Evolutionary conservation across 37 sponge, comb jelly and placozoan genomes (phyloP).

Genomic region (Cliona cf. orientalis): DNA sequence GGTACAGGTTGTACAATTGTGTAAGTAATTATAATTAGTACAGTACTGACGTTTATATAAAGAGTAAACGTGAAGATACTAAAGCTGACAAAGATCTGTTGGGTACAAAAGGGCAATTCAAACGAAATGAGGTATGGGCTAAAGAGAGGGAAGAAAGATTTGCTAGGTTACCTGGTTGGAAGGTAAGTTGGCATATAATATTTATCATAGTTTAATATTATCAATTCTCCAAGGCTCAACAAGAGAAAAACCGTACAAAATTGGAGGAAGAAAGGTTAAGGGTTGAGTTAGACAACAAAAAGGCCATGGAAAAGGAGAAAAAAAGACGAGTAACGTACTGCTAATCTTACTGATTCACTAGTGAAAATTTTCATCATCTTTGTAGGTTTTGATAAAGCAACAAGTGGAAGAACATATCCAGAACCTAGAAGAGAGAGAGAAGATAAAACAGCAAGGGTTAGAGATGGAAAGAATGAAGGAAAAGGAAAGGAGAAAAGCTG

Average conservation of each 20-base stretch:
- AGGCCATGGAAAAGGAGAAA: slow-evolving; percentile 27
- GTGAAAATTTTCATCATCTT: not conserved
- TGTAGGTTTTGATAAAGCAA: not conserved
- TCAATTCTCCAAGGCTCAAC: not conserved
- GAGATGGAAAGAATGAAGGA: not conserved
- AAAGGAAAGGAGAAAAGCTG: not conserved
- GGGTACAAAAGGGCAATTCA: not conserved
- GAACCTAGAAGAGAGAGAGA: not conserved
- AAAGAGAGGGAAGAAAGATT: slow-evolving; percentile 54
- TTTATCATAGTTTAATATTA: not conserved
- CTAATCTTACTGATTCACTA: no score
- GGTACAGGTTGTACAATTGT: slow-evolving; percentile 9
- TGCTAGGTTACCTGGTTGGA: slow-evolving; percentile 40
- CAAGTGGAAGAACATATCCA: not conserved
- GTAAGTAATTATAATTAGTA: not conserved
- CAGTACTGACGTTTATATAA: not conserved
- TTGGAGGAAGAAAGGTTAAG: slow-evolving; percentile 17
- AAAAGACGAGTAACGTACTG: slow-evolving; percentile 21
- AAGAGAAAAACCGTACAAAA: slow-evolving; percentile 14
- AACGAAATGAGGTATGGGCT: slow-evolving; percentile 11
- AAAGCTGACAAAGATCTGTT: not conserved
- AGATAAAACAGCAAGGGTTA: no score
- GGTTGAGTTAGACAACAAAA: slow-evolving; percentile 1
- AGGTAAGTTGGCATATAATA: slow-evolving; percentile 2
- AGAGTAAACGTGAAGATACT: not conserved